Evolutionary conservation across 2,113 vertebrate species (phyloP), one percentile per base, ranked within the genome.

Genomic region (Pleuronectes platessa): DNA sequence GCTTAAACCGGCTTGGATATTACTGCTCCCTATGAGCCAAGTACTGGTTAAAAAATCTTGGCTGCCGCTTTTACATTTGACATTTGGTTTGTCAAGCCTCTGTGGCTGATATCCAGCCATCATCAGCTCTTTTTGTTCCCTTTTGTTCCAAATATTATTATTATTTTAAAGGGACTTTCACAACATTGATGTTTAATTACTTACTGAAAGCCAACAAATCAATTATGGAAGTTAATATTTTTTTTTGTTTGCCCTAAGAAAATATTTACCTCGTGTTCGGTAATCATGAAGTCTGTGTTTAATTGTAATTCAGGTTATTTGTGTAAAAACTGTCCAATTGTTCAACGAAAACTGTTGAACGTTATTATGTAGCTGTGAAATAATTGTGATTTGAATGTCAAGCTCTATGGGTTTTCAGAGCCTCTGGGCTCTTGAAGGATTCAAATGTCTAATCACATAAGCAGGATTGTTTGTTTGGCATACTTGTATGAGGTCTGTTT

Each of bases 1-100:
- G 68, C 74, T 81, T 72, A 85, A 89, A 72, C 47, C 20, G 63
- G 60, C 79, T 69, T 11, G 61, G 42, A 72, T 81, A 87, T 70
- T 6, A 51, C 47, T 42, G 59, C 70, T 18, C 15, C 4, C 26
- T 54, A 21, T 23, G 14, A 78, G 81, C 73, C 69, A 78, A 70
- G 68, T 20, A 18, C 79, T 74, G 65, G 74, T 37, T 37, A 61
- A 42, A 27, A 53, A 66, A 10, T 54, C 18, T 68, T 80, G 73
- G 65, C 82, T 31, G 66, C 74, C 21, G 73, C 68, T 45, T 77
- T 35, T 67, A 55, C 55, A 40, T 58, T 70, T 69, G 40, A 74
- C 64, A 26, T 73, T 59, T 24, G 60, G 20, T 76, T 42, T 45
- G 51, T 35, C 40, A 65, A 31, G 31, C 51, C 24, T 40, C 66